A percentile compares a stretch with the other conserved stretches of the same genome.
Evolutionary conservation across 30 jellyfish, hydroid and myxozoan species (phyloP).

Genomic region (Rhopilema esculentum): DNA sequence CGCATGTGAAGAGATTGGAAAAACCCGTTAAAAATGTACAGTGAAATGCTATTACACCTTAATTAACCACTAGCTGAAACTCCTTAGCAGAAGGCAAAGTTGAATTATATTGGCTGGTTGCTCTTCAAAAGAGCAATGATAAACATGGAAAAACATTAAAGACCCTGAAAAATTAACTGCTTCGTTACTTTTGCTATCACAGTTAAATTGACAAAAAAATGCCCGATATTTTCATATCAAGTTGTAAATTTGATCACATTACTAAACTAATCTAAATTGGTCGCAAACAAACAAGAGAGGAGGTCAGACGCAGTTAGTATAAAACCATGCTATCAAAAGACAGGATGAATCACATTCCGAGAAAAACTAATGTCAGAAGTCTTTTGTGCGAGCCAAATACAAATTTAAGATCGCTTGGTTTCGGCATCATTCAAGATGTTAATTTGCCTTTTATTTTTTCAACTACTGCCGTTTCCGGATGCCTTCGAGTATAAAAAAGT

Average conservation of each 20-base stretch:
- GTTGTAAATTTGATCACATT: not conserved
- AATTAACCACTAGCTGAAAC: too few relatives aligned
- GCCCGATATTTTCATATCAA: not conserved
- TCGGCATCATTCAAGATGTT: constrained; percentile 17
- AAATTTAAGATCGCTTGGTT: not conserved
- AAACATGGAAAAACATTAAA: too few relatives aligned
- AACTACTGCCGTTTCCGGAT: constrained; percentile 85
- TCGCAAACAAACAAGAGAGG: not conserved
- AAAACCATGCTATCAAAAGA: not conserved
- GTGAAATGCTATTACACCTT: too few relatives aligned
- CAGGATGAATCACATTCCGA: not conserved
- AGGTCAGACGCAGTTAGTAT: not conserved
- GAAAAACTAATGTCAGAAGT: not conserved
- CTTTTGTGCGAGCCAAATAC: not conserved
- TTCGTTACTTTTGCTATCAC: too few relatives aligned
- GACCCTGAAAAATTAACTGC: too few relatives aligned
- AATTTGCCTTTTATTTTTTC: constrained; percentile 81
- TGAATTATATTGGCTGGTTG: too few relatives aligned
- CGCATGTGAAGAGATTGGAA: too few relatives aligned
- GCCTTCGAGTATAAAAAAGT: constrained; percentile 90
- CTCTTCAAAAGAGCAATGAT: too few relatives aligned
- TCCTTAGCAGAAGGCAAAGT: too few relatives aligned
- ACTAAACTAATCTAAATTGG: not conserved
- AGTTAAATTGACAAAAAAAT: not conserved
- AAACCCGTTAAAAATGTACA: too few relatives aligned